Conservation (phyloP, 2,797 vertebrate species). For the Schizothorax lantsangensis region DNA sequence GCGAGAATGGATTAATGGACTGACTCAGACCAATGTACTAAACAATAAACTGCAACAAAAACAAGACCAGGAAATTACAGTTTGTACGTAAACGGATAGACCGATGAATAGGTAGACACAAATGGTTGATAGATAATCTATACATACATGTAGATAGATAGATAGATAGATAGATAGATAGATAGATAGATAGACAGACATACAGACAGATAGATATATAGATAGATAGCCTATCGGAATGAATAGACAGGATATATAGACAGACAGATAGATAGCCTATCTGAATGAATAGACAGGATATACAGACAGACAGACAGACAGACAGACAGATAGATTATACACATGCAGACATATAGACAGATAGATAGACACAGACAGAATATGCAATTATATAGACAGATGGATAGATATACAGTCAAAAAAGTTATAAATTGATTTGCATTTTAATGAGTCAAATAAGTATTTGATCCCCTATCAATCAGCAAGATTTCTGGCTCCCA, state of each 20-base stretch:
- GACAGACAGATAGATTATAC: accelerated
- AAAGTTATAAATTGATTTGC: too few relatives aligned
- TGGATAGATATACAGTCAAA: background rate
- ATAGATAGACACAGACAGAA: accelerated
- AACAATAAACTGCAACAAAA: constrained; percentile 45
- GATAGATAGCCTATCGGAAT: background rate
- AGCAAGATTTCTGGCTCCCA: too few relatives aligned
- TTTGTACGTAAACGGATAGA: background rate
- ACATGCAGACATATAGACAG: accelerated
- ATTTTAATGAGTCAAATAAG: too few relatives aligned
- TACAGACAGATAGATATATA: accelerated
- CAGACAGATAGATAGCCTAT: background rate
- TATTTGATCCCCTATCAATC: too few relatives aligned
- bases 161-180: accelerated
- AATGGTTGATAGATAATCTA: background rate
- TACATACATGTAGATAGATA: background rate
- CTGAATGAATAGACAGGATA: background rate
- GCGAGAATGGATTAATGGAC: constrained; percentile 37
- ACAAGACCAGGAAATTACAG: constrained; percentile 27
- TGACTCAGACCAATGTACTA: constrained; percentile 16
- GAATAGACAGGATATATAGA: background rate
- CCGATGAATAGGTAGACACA: background rate
- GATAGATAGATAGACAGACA: accelerated
- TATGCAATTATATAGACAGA: background rate
- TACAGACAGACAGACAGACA: accelerated